Base-by-base conservation (phyloP, 1,140 invertebrate genomes). In the Listronotus bonariensis region DNA sequence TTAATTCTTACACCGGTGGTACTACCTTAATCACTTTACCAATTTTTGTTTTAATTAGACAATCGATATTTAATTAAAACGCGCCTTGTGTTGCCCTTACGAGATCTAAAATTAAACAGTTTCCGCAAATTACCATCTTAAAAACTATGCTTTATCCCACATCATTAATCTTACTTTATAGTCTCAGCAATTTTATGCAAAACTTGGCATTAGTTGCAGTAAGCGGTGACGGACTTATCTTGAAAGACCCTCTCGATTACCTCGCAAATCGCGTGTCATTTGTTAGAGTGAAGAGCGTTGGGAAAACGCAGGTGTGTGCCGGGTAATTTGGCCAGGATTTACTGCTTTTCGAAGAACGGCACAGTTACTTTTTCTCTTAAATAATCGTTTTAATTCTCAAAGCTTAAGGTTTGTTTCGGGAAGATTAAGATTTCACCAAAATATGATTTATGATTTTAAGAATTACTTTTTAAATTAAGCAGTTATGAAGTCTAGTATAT, bases 161-260 rank as follows among this genome's bases (percentile, higher is more conserved):
- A 71, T 68, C 71, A 76, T 76, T 72, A 76, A 76, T 76, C 73
- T 76, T 74, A 68, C 72, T 72, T 76, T 73, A 65, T 69, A 71
- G 64, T 69, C 61, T 65, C 34, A 68, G 67, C 68, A 72, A 73
- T 76, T 73, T 76, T 73, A 76, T 76, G 74, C 73, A 72, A 76
- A 76, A 76, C 68, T 72, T 68, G 68, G 71, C 70, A 72, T 76
- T 76, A 74, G 69, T 64, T 65, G 53, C 61, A 42, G 46, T 42
- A 48, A 26, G 64, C 46, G 48, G 26, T 67, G 68, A 63, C 63
- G 65, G 73, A 73, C 71, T 76, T 76, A 76, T 76, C 74, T 76
- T 48, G 55, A 46, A 53, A 49, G 67, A 59, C 72, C 64, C 69
- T 73, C 71, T 74, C 72, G 72, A 74, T 74, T 74, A 74, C 72